Conservation (phyloP, 2,113 vertebrate genomes). For the Pelobates fuscus region DNA sequence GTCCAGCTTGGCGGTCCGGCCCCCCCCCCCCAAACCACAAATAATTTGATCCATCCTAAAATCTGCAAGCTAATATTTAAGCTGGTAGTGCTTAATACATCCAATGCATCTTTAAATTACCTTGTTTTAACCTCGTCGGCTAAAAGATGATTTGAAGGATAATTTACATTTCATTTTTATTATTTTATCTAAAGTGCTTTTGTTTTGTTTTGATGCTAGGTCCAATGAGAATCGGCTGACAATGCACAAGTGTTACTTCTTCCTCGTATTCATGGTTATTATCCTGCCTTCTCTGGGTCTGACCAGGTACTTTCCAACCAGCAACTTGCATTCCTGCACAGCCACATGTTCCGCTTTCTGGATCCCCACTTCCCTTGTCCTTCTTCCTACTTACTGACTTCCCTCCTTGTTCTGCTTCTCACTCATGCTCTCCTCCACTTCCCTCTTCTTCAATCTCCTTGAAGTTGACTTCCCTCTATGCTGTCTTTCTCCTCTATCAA, state of each 20-base stretch:
- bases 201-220: slow-evolving; percentile 57
- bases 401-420: neutral
- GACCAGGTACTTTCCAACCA: slow-evolving; percentile 76
- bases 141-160: no score
- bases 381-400: neutral
- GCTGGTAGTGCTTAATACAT: no score
- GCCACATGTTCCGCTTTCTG: neutral
- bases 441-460: slow-evolving; percentile 5
- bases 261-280: slow-evolving; percentile 96
- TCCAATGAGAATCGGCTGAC: slow-evolving; percentile 89
- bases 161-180: no score
- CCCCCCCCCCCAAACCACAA: no score
- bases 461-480: neutral
- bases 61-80: no score
- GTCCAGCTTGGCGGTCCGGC: no score
- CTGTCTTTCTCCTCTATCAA: neutral
- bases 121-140: no score
- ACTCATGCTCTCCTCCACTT: slow-evolving; percentile 7
- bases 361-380: slow-evolving; percentile 18
- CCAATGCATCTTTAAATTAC: no score
- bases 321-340: rapidly evolving
- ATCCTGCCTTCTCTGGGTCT: slow-evolving; percentile 92
- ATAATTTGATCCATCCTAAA: no score
- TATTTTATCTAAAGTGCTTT: neutral
- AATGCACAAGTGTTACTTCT: slow-evolving; percentile 94